Evolutionary conservation across 1,140 invertebrate genomes (phyloP).

Genomic region (Octopus bimaculoides): DNA sequence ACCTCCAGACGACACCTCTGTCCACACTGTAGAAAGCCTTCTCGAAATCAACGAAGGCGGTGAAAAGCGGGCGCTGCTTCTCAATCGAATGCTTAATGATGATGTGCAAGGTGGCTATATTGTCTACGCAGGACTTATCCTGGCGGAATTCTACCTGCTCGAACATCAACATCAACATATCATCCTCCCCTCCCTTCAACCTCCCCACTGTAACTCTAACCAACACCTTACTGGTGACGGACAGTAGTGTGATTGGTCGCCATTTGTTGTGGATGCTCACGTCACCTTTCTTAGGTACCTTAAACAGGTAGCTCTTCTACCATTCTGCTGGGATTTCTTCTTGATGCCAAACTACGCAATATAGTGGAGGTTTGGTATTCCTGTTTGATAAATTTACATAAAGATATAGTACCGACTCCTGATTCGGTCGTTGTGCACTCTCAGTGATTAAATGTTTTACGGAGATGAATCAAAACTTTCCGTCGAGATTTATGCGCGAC

Average conservation of each 20-base stretch:
- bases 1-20: conserved; percentile 29
- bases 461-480: too few relatives aligned
- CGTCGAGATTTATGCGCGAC: too few relatives aligned
- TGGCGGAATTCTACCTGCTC: conserved; percentile 23
- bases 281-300: conserved; percentile 27
- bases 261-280: conserved; percentile 29
- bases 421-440: too few relatives aligned
- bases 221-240: conserved; percentile 28
- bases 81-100: conserved; percentile 37
- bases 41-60: conserved; percentile 35
- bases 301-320: conserved; percentile 18
- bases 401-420: too few relatives aligned
- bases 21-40: conserved; percentile 44
- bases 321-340: conserved; percentile 20
- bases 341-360: conserved; percentile 14
- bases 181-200: conserved; percentile 17
- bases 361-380: too few relatives aligned
- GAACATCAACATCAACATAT: conserved; percentile 3
- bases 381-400: too few relatives aligned
- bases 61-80: conserved; percentile 31
- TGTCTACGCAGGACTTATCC: conserved; percentile 24
- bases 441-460: too few relatives aligned
- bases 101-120: conserved; percentile 25
- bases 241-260: conserved; percentile 34
- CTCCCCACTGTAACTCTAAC: conserved; percentile 22